A percentile compares a stretch with the other conserved stretches of the same genome.
These are phyloP conservation scores for Cheilosia impressa DNA, from an alignment of 2,888 invertebrate genomes.

Conservation along the genomic window DNA sequence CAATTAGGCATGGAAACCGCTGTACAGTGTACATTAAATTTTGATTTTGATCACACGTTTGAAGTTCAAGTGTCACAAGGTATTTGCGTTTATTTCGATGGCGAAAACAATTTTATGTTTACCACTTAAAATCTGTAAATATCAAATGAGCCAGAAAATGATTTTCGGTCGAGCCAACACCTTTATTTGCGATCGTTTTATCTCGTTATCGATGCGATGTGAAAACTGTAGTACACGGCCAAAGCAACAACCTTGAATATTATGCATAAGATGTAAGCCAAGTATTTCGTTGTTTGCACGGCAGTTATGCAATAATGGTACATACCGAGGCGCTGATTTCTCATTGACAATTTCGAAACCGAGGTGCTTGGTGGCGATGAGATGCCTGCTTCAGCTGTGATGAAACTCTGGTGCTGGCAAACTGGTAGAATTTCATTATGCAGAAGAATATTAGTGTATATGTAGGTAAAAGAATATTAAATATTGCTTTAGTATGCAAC, in stretches of 20 bases:
- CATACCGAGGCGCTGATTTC: conserved; percentile 6
- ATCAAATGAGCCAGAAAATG: conserved; percentile 39
- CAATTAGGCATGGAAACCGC: conserved; percentile 10
- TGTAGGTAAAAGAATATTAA: conserved; percentile 25
- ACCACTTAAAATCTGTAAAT: conserved; percentile 10
- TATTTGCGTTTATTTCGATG: conserved; percentile 33
- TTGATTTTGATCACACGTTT: conserved; percentile 22
- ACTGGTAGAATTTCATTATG: not conserved
- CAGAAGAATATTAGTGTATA: not conserved
- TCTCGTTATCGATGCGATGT: conserved; percentile 20
- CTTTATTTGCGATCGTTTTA: conserved; percentile 30
- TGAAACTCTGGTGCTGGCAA: conserved; percentile 2
- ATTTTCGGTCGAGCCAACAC: conserved; percentile 29
- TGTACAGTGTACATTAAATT: not conserved
- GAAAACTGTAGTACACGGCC: conserved; percentile 33
- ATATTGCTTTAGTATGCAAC: conserved; percentile 34
- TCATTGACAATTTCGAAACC: conserved; percentile 26
- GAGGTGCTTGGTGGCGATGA: not conserved
- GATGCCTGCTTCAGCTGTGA: not conserved
- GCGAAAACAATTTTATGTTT: conserved; percentile 30
- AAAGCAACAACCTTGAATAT: conserved; percentile 47
- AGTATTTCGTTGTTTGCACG: conserved; percentile 4
- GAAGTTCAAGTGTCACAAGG: conserved; percentile 48
- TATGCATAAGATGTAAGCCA: conserved; percentile 32
- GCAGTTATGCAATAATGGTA: conserved; percentile 37